A percentile compares a stretch with the other conserved stretches of the same genome.
Evolutionary conservation across 2,888 invertebrate species (phyloP).

Genomic region (Graphium colonna): DNA sequence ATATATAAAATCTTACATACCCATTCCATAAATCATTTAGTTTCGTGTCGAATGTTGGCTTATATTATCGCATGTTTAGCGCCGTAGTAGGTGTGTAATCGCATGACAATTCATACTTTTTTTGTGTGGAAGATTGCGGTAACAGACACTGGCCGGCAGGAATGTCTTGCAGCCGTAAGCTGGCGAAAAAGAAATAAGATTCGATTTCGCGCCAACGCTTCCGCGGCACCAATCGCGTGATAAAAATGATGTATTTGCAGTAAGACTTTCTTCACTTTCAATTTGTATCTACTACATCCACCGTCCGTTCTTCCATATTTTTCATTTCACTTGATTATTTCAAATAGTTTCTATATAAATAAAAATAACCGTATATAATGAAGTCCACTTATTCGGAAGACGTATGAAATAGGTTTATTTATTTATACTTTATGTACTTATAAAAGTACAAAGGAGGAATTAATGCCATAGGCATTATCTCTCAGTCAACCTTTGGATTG

Average conservation of each 20-base stretch:
- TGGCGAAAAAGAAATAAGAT: slow-evolving; percentile 65
- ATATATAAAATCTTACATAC: not conserved
- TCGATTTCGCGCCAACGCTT: slow-evolving; percentile 72
- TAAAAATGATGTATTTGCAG: slow-evolving; percentile 71
- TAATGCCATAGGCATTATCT: no score
- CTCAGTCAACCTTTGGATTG: no score
- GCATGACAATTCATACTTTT: slow-evolving; percentile 35
- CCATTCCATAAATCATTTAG: slow-evolving; percentile 2
- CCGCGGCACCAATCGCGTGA: slow-evolving; percentile 73
- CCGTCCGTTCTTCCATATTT: slow-evolving; percentile 39
- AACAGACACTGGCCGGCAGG: slow-evolving; percentile 68
- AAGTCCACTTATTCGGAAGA: no score
- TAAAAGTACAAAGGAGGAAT: no score
- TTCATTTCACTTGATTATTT: slow-evolving; percentile 16
- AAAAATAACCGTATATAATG: no score
- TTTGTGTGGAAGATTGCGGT: slow-evolving; percentile 39
- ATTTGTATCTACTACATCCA: slow-evolving; percentile 36
- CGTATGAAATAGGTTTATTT: no score
- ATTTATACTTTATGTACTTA: no score
- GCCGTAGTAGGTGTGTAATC: slow-evolving; percentile 36
- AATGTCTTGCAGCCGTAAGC: slow-evolving; percentile 55
- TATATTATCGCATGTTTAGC: slow-evolving; percentile 34
- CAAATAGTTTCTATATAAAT: no score
- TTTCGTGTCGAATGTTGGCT: not conserved
- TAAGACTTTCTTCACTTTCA: slow-evolving; percentile 73